Base-by-base conservation (phyloP, 2,888 invertebrate species). In the Palloptera scutellata region DNA sequence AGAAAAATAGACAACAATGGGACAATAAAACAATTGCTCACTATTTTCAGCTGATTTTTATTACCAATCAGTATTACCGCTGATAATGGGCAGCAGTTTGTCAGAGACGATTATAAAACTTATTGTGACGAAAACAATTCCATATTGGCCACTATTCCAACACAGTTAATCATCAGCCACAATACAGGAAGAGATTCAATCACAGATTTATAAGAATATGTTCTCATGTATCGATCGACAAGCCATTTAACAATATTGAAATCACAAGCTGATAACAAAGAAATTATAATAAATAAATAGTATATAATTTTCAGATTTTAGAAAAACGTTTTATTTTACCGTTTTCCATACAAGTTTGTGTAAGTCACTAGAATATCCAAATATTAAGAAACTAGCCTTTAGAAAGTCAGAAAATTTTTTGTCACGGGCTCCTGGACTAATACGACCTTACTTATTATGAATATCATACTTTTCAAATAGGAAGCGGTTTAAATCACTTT, bases 121-220 rank as follows among this genome's bases (percentile, higher is more conserved):
- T 17, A 52, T 64, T 53, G 63, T 70, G n/a, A 67, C 67, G 13
- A 72, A 61, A 17, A 75, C 76, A 30, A 75, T 73, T 13, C 74
- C 76, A 17, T 73, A 70, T 40, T 77, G 74, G 74, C 74, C 75
- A 1, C 72, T 58, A 70, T 79, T 10, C 68, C 75, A 40, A 79
- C 80, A 67, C 67, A 67, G 43, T 45, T 75, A 12, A 61, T 73
- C 68, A 76, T 73, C 54, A 66, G 73, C 15, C 72, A 74, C 42
- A 17, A 55, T 13, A 6, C 12, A 13, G 20, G 20, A 20, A 17
- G 12, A 55, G 55, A 20, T 55, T 55, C 19, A 20, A 20, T 55
- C 19, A 41, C 19, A 11, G 57, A 57, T 57, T 13, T 57, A 41
- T 41, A 57, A 40, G 40, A 1, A 1, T 57, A 57, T 15, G 13